Conservation (phyloP, 2,888 invertebrate species). For the Chrysolina haemoptera region DNA sequence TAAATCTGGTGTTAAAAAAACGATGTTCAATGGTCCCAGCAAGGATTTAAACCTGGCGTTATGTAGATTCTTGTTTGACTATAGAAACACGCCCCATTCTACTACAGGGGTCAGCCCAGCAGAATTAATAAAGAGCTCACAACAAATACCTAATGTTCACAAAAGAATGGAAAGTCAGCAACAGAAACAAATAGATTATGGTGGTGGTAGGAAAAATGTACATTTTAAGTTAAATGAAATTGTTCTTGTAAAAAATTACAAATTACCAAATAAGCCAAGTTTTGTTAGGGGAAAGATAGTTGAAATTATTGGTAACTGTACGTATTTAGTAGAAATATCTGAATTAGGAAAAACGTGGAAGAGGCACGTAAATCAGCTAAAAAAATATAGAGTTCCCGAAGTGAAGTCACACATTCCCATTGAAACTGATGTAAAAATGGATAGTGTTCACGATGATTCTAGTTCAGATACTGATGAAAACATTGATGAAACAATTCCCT, state of each 20-base stretch:
- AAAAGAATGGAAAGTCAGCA: too few species aligned
- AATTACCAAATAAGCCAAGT: not conserved
- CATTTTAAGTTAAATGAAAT: not conserved
- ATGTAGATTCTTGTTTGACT: not conserved
- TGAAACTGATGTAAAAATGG: too few species aligned
- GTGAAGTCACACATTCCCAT: too few species aligned
- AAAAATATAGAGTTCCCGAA: not conserved
- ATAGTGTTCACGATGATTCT: too few species aligned
- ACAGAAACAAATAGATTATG: not conserved
- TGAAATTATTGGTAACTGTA: not conserved
- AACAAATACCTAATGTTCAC: too few species aligned
- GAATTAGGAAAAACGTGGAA: not conserved
- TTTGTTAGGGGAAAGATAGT: not conserved
- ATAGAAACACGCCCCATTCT: too few species aligned
- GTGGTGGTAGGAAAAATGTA: slow-evolving; percentile 3
- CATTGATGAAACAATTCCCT: too few species aligned
- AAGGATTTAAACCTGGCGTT: not conserved
- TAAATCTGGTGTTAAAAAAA: not conserved
- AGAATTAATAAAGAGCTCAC: too few species aligned
- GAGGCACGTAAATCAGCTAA: not conserved
- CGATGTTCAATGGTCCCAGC: not conserved
- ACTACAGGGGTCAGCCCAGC: too few species aligned
- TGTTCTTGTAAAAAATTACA: not conserved
- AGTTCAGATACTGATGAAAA: too few species aligned
- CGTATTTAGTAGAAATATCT: not conserved